phyloP scores from a whole-genome alignment of 2,113 vertebrate genomes.

The Psittacula cyanocephala region DNA sequence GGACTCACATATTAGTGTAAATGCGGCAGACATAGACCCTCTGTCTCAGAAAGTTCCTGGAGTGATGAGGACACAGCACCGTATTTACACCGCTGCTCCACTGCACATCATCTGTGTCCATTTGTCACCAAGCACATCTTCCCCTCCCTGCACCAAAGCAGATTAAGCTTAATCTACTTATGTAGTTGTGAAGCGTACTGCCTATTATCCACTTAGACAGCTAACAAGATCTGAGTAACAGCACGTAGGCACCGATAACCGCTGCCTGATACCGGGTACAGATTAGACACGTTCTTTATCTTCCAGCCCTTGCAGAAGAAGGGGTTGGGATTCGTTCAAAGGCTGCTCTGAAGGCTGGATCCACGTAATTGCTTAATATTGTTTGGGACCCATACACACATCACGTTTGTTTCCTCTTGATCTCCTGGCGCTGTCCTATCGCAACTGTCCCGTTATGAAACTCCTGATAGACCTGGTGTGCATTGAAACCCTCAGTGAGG shows the following conservation, averaged over 20 bases:
- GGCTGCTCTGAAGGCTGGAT: conserved; percentile 28
- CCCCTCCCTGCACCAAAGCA: conserved; percentile 26
- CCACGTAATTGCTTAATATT: conserved; percentile 55
- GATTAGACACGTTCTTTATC: conserved; percentile 38
- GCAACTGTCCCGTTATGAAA: neutral
- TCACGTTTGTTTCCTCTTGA: neutral
- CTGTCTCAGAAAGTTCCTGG: neutral
- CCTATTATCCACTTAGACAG: conserved; percentile 57
- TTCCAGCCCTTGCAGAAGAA: conserved; percentile 5
- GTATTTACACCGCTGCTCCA: neutral
- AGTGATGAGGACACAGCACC: neutral
- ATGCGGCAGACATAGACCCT: neutral
- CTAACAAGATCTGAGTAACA: conserved; percentile 60
- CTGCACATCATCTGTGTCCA: neutral
- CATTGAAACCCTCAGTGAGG: neutral
- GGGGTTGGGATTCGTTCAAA: conserved; percentile 29
- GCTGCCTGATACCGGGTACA: neutral
- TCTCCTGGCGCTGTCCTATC: neutral
- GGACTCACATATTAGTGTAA: neutral
- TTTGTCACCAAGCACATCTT: neutral
- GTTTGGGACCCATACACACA: conserved; percentile 28
- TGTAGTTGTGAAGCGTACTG: conserved; percentile 60
- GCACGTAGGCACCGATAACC: conserved; percentile 60
- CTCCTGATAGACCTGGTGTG: neutral
- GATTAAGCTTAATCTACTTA: conserved; percentile 50